Percentiles rank a stretch among this genome's conserved stretches.
Conservation (phyloP, 2,888 invertebrate species). For the Notocelia uddmanniana region DNA sequence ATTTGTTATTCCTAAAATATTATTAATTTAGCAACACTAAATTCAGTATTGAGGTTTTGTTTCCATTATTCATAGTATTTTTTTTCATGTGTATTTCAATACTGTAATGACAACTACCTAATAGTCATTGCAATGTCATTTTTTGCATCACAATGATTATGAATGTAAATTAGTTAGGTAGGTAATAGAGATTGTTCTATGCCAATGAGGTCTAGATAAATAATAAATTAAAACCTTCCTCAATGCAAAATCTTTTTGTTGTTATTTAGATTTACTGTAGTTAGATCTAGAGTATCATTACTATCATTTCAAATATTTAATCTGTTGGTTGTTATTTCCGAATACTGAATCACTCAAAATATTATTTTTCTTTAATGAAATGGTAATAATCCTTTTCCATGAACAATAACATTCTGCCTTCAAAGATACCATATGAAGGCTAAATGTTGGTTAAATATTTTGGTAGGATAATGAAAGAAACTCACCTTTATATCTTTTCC, state of each 20-base stretch:
- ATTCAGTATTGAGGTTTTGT: neutral
- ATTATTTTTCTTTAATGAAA: no score
- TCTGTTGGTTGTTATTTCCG: neutral
- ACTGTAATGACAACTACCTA: slow-evolving; percentile 9
- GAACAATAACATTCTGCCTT: no score
- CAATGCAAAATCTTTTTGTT: no score
- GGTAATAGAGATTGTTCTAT: neutral
- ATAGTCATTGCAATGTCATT: slow-evolving; percentile 29
- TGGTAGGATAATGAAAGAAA: slow-evolving; percentile 32
- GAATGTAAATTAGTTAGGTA: slow-evolving; percentile 22
- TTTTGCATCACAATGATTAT: slow-evolving; percentile 25
- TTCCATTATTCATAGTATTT: neutral
- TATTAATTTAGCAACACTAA: neutral
- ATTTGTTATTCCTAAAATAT: neutral
- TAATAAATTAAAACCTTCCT: neutral
- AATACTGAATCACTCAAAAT: no score
- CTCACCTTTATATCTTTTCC: slow-evolving; percentile 82
- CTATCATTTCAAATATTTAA: neutral
- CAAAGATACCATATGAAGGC: neutral
- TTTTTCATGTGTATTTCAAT: slow-evolving; percentile 17
- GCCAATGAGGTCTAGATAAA: neutral
- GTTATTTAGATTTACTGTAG: neutral
- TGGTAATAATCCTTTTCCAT: no score
- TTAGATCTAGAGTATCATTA: neutral
- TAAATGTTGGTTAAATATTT: neutral